Conservation (phyloP, 1,140 invertebrate genomes). For the Drepana arcuata region DNA sequence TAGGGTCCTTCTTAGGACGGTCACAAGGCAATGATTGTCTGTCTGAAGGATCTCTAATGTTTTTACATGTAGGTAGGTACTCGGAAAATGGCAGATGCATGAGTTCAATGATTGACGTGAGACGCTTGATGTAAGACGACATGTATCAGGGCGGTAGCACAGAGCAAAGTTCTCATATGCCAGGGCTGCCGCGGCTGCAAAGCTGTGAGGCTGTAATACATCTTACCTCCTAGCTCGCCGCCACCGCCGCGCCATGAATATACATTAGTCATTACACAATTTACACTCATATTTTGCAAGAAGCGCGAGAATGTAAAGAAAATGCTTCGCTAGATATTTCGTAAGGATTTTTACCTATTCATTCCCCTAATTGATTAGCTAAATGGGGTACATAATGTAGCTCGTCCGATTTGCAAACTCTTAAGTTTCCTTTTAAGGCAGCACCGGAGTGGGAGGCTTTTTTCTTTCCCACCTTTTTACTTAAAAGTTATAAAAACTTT, state of each 20-base stretch:
- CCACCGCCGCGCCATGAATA: conserved; percentile 15
- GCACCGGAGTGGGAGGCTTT: conserved; percentile 16
- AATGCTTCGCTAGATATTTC: not conserved
- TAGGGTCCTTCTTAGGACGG: no score
- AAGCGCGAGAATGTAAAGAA: conserved; percentile 6
- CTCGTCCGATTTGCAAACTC: conserved; percentile 22
- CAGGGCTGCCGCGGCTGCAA: conserved; percentile 7
- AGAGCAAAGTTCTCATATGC: conserved; percentile 8
- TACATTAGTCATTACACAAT: conserved; percentile 25
- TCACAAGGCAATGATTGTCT: no score
- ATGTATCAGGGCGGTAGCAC: conserved; percentile 9
- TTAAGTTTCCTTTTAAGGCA: conserved; percentile 23
- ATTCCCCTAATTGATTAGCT: conserved; percentile 17
- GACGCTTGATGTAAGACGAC: conserved; percentile 7
- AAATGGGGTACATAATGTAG: conserved; percentile 17
- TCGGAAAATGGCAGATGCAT: no score
- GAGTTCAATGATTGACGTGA: conserved; percentile 11
- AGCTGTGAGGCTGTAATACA: no score
- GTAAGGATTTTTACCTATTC: conserved; percentile 6
- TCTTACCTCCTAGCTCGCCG: conserved; percentile 12
- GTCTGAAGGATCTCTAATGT: no score
- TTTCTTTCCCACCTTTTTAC: conserved; percentile 38
- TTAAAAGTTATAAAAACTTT: conserved; percentile 44
- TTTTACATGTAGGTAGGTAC: no score
- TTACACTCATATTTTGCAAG: conserved; percentile 16